Percentiles rank a stretch among this genome's conserved stretches.
Evolutionary conservation across 2,113 vertebrate genomes (phyloP).

Genomic region (Toxotes jaculatrix): DNA sequence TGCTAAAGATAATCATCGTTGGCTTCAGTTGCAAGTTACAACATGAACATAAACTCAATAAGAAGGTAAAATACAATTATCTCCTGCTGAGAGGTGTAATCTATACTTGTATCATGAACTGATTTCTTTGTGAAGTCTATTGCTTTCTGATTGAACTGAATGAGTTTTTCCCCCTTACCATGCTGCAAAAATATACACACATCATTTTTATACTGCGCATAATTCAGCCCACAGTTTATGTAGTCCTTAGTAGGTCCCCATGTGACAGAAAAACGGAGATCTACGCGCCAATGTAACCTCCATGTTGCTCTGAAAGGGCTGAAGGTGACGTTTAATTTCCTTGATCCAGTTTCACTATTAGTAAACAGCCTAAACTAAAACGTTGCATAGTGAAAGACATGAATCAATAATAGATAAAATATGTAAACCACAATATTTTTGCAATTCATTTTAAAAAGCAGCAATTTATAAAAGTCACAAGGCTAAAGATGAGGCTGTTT

Average conservation of each 20-base stretch:
- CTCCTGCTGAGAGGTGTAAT: constrained; percentile 17
- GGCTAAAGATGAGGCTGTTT: background rate
- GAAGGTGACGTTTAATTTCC: constrained; percentile 31
- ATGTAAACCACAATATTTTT: background rate
- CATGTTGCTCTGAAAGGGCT: constrained; percentile 27
- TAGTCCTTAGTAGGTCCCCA: background rate
- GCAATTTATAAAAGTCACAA: background rate
- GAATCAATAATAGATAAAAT: background rate
- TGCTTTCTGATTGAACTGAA: background rate
- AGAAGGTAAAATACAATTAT: constrained; percentile 30
- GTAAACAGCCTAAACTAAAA: too few species aligned
- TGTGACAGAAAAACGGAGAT: background rate
- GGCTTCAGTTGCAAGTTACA: constrained; percentile 23
- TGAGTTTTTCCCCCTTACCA: background rate
- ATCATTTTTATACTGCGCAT: background rate
- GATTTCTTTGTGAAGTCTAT: background rate
- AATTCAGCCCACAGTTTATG: background rate
- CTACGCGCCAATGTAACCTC: background rate
- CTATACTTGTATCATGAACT: background rate
- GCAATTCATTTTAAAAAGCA: background rate
- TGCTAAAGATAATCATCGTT: constrained; percentile 43
- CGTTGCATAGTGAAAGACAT: background rate
- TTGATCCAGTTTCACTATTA: background rate
- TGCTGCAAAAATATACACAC: background rate
- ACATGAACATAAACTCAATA: constrained; percentile 9